Base-by-base conservation (phyloP, 1,140 invertebrate species). In the Procambarus clarkii region DNA sequence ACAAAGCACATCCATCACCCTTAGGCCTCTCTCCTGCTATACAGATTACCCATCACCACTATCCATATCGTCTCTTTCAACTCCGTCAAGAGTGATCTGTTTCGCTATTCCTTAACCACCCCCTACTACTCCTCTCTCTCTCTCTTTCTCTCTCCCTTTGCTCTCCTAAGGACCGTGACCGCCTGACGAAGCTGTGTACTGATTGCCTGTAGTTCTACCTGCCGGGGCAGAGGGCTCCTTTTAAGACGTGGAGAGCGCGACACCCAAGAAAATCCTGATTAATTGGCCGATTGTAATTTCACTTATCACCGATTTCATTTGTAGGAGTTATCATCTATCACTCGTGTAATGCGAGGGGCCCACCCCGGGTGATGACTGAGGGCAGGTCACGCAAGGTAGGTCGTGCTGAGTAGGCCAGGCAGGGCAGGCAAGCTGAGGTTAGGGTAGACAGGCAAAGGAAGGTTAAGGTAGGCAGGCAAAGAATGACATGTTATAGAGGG, bases 191-290 rank as follows among this genome's bases (percentile, higher is more conserved):
- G 24, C 44, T 79, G 45, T 48, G 0, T 21, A 21, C 50, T 18
- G 9, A 9, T 48, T 21, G 1, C 69, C 69, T 74, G 24, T 34
- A 34, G 69, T 18, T 18, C 64, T 21, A 34, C 69, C 69, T 74
- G 69, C 21, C 64, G 5, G 4, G 64, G 15, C 9, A 58, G 18
- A 21, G 21, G 46, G 9, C 11, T 9, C 78, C 21, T 24, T 46
- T 34, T 79, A 34, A 79, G 77, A 79, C 78, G 46, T 48, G 78
- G 8, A 24, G 24, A 18, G 82, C 34, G 82, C 34, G 82, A 85
- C 82, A 85, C 82, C 60, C 82, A 24, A 74, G 11, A 45, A 69
- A 85, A 85, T 71, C 60, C 60, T 85, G 82, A 85, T 85, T 85
- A 85, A 85, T 85, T 85, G 82, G 2, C 11, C 45, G 71, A 24